phyloP scores from a whole-genome alignment of 2,888 invertebrate species.

The Clivina fossor region DNA sequence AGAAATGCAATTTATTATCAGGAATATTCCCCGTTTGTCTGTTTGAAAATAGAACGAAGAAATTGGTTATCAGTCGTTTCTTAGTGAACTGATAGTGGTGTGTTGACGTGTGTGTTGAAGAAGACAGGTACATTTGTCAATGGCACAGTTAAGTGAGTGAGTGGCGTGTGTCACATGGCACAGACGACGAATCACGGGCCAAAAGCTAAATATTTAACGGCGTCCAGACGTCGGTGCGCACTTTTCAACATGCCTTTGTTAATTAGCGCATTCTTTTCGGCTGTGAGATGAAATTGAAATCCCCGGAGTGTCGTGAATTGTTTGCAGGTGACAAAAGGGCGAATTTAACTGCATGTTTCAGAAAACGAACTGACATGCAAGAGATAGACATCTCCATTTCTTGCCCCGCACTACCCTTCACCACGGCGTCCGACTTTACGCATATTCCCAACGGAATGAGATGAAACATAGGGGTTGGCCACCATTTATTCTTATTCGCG shows the following conservation, averaged over 20 bases:
- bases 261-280: slow-evolving; percentile 26
- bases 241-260: slow-evolving; percentile 16
- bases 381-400: slow-evolving; percentile 33
- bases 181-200: slow-evolving; percentile 10
- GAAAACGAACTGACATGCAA: slow-evolving; percentile 27
- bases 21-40: too few species aligned
- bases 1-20: too few species aligned
- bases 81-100: background rate
- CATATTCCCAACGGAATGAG: slow-evolving; percentile 23
- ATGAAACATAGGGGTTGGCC: slow-evolving; percentile 33
- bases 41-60: too few species aligned
- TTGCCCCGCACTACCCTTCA: slow-evolving; percentile 30
- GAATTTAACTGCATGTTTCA: slow-evolving; percentile 35
- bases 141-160: slow-evolving; percentile 9
- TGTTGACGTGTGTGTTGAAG: slow-evolving; percentile 5
- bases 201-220: slow-evolving; percentile 25
- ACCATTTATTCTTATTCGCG: slow-evolving; percentile 42
- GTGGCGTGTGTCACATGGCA: too few species aligned
- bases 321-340: slow-evolving; percentile 35
- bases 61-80: too few species aligned
- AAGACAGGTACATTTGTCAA: slow-evolving; percentile 20
- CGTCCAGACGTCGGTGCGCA: slow-evolving; percentile 11
- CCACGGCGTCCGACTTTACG: slow-evolving; percentile 30
- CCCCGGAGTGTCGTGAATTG: slow-evolving; percentile 28
- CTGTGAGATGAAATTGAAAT: slow-evolving; percentile 23